Evolutionary conservation across 2,797 vertebrate species (phyloP).

Genomic region (Falco biarmicus): DNA sequence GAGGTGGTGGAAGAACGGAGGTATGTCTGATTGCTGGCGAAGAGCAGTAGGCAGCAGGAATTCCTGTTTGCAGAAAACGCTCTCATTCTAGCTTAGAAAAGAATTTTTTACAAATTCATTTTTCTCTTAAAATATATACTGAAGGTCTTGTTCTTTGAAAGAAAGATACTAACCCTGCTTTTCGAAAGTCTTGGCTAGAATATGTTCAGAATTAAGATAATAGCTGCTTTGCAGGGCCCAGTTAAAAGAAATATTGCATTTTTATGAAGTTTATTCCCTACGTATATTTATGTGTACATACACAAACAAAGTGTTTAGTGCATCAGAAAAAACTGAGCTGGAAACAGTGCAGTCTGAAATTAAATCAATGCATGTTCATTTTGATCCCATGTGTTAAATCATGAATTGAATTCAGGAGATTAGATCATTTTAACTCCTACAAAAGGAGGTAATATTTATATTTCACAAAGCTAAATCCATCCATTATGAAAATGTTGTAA

Average conservation of each 20-base stretch:
- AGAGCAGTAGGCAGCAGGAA: neutral
- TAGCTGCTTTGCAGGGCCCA: slow-evolving; percentile 12
- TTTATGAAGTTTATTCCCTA: neutral
- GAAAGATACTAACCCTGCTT: neutral
- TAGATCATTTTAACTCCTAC: neutral
- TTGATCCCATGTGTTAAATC: neutral
- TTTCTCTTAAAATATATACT: neutral
- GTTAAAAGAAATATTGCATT: slow-evolving; percentile 35
- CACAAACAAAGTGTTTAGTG: neutral
- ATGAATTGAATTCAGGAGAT: neutral
- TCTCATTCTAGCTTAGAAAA: neutral
- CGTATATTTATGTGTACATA: neutral
- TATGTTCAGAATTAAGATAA: slow-evolving; percentile 3
- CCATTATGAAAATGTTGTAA: neutral
- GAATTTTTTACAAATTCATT: neutral
- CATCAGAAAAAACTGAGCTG: neutral
- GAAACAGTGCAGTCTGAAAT: neutral
- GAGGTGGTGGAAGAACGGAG: neutral
- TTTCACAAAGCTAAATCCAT: neutral
- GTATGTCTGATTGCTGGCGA: neutral
- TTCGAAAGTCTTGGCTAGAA: neutral
- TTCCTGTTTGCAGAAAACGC: neutral
- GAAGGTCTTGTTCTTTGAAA: neutral
- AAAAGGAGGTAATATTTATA: slow-evolving; percentile 15
- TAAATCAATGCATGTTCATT: neutral